These are phyloP conservation scores for Pantherophis alleghaniensis DNA, from an alignment of 2,797 vertebrate species.

Conservation along the genomic window DNA sequence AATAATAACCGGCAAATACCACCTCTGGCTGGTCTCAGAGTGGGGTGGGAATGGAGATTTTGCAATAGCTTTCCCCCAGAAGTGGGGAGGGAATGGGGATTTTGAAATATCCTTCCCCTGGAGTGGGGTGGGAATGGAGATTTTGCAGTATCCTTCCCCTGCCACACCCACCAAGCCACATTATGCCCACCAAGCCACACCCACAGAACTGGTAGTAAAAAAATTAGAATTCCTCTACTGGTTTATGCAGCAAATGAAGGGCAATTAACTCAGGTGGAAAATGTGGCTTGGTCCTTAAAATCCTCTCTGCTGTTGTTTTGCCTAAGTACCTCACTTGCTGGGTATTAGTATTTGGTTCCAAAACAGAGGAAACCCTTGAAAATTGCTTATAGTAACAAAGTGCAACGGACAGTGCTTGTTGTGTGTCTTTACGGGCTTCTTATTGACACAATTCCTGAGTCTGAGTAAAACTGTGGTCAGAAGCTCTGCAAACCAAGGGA, in stretches of 20 bases:
- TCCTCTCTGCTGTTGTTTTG: not conserved
- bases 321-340: not conserved
- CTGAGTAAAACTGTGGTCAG: conserved; percentile 18
- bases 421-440: not conserved
- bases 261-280: not conserved
- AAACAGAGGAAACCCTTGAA: not conserved
- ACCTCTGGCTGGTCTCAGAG: no score
- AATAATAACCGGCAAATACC: no score
- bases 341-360: not conserved
- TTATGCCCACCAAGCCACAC: no score
- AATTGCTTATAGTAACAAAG: not conserved
- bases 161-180: no score
- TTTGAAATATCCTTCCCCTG: no score
- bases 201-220: no score
- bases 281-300: not conserved
- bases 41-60: no score
- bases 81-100: no score
- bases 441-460: conserved; percentile 40
- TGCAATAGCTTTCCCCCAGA: no score
- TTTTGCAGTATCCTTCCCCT: no score
- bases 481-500: conserved; percentile 21
- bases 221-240: no score
- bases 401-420: not conserved
- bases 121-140: no score
- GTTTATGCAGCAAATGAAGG: not conserved